Base-by-base conservation (phyloP, 2,113 vertebrate species). In the Corydoras sp. region DNA sequence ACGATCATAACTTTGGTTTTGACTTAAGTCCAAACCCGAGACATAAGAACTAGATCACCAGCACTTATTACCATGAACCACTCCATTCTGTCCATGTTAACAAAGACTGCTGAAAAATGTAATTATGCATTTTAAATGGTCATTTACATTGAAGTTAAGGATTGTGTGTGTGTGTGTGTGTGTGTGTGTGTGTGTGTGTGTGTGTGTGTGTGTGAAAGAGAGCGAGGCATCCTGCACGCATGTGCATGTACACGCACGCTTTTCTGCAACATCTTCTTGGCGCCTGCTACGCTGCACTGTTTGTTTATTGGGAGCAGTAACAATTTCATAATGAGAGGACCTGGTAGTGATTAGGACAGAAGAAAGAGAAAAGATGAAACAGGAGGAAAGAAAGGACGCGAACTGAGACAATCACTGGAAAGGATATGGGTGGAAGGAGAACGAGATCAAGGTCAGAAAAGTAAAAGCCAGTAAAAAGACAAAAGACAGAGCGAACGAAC, bases 291-390 rank as follows among this genome's bases (percentile, higher is more conserved):
- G 31, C 71, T 60, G 32, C 62, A 70, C 56, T 74, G 77, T 77
- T 81, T 88, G 81, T 87, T 88, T 85, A 90, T 76, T 84, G 81
- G 82, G 81, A 87, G 80, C 82, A 74, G 73, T 81, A 71, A 86
- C 70, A 80, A 81, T 85, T 86, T 56, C 78, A 85, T 87, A 87
- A 89, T 87, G 80, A 83, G 80, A 64, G 85, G 86, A 89, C 85
- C 89, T 89, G 86, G 81, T 84, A 89, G 77, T 81, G 69, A 90
- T 91, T 90, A 85, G 13, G 49, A 64, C 43, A 53, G n/a, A 56
- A 50, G 54, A 65, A 58, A 31, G n/a, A 50, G 12, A 62, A 74
- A 79, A 82, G 70, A 80, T 70, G 72, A 30, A 3, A 18, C 61
- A 30, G 65, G 69, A 51, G 35, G 62, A 56, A 66, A 64, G 10